Percentiles rank a stretch among this genome's conserved stretches.
These are phyloP conservation scores for Dicyrtomina minuta DNA, from an alignment of 2,888 invertebrate genomes.

Conservation along the genomic window DNA sequence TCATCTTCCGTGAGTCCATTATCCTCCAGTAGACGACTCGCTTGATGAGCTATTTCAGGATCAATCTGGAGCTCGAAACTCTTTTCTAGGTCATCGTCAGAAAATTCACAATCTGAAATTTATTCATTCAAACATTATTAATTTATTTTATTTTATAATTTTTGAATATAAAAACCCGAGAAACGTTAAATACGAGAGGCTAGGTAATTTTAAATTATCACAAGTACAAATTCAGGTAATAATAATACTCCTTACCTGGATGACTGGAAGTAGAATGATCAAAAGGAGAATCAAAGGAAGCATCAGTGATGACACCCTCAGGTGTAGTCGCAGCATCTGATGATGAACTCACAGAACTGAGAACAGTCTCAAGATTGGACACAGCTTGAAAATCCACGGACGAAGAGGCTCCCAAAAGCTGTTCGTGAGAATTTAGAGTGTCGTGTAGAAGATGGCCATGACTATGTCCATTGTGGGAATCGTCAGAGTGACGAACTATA, in stretches of 20 bases:
- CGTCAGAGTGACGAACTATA: too few species aligned
- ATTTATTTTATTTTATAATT: too few species aligned
- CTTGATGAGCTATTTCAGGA: slow-evolving; percentile 68
- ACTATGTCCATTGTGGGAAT: too few species aligned
- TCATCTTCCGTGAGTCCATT: slow-evolving; percentile 75
- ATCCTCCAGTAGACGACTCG: slow-evolving; percentile 66
- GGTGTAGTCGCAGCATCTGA: slow-evolving; percentile 44
- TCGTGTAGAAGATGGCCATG: too few species aligned
- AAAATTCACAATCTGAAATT: slow-evolving; percentile 50
- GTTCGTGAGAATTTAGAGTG: slow-evolving; percentile 9
- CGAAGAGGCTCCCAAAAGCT: slow-evolving; percentile 1
- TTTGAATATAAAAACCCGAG: background rate
- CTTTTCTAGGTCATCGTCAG: slow-evolving; percentile 62
- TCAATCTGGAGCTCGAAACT: slow-evolving; percentile 65
- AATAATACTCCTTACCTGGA: slow-evolving; percentile 40
- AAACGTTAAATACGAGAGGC: too few species aligned
- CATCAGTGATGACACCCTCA: slow-evolving; percentile 48
- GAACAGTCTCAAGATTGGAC: slow-evolving; percentile 40
- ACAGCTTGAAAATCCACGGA: slow-evolving; percentile 11
- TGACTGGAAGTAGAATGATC: slow-evolving; percentile 51
- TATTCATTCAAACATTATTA: slow-evolving; percentile 12
- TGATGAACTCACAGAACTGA: slow-evolving; percentile 48
- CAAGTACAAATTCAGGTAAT: background rate
- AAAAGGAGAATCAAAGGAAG: slow-evolving; percentile 52
- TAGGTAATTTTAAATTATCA: too few species aligned